These are phyloP conservation scores for Ormia ochracea DNA, from an alignment of 2,888 invertebrate genomes.

Conservation along the genomic window DNA sequence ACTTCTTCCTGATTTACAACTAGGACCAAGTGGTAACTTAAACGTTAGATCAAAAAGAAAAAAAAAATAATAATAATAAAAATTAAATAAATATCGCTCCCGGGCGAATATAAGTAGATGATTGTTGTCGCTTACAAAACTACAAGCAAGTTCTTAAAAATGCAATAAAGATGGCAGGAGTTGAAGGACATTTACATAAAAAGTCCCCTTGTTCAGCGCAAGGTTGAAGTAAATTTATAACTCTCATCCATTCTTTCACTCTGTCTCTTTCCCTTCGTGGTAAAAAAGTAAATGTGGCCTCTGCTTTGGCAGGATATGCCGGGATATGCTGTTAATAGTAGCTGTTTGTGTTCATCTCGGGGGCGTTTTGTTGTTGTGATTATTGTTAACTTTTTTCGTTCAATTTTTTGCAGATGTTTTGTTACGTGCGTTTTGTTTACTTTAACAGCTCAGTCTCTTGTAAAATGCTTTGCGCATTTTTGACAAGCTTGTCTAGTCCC, in stretches of 20 bases:
- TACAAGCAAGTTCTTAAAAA: slow-evolving; percentile 29
- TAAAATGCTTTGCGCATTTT: slow-evolving; percentile 27
- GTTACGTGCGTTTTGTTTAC: slow-evolving; percentile 62
- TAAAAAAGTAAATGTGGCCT: neutral
- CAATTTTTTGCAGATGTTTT: slow-evolving; percentile 55
- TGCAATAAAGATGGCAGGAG: slow-evolving; percentile 15
- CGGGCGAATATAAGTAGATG: slow-evolving; percentile 75
- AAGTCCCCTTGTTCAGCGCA: neutral
- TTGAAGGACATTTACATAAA: slow-evolving; percentile 15
- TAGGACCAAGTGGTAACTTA: slow-evolving; percentile 53
- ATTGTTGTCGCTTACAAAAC: slow-evolving; percentile 62
- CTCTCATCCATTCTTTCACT: too few species aligned
- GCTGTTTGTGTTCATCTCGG: neutral
- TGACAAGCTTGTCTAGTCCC: slow-evolving; percentile 36
- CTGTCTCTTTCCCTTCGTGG: neutral
- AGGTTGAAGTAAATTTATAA: slow-evolving; percentile 44
- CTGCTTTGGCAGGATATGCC: neutral
- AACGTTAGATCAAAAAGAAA: slow-evolving; percentile 20
- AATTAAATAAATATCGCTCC: slow-evolving; percentile 73
- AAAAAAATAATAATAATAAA: too few species aligned
- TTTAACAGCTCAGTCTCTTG: slow-evolving; percentile 61
- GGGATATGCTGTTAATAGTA: neutral
- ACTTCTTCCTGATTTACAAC: neutral
- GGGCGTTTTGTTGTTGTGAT: slow-evolving; percentile 56
- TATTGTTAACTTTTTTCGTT: slow-evolving; percentile 22